Evolutionary conservation across 2,888 invertebrate genomes (phyloP), one percentile per base, ranked within the genome.

Genomic region (Pachymerium ferrugineum): DNA sequence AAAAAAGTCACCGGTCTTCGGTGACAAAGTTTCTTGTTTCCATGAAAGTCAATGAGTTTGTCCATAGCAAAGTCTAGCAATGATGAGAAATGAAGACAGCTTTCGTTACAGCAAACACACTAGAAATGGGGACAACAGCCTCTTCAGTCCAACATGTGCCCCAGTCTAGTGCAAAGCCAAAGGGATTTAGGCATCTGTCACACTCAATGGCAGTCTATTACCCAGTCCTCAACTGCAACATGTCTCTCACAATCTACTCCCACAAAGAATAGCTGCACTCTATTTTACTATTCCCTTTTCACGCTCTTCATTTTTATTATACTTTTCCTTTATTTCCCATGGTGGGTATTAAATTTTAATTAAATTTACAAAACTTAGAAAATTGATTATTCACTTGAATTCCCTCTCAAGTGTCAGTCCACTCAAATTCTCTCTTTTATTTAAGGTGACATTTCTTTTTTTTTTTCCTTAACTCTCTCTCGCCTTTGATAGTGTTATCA

Each of bases 111-210:
- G 14, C 54, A 54, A 54, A 54, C 54, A 54, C 22, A 54, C 54
- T 54, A 54, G 54, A 54, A 54, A 54, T 54, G 54, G 54, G 25
- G 54, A 54, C 54, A 54, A 54, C 54, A 25, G 54, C 54, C 38
- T 54, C 54, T 54, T 54, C 54, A 54, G 54, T 54, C 54, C 54
- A 54, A 54, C 54, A 54, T 54, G 54, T 54, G 54, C 54, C 54
- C 54, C 54, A 54, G 54, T 54, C 54, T 54, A 25, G 54, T 54
- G 54, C 54, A 54, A 54, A 54, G 54, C 54, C 54, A 54, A 54
- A 38, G 22, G 54, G 54, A 54, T 54, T 54, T 54, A 22, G 54
- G 54, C 54, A 54, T 54, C 54, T 54, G 54, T 54, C 54, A 54
- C 54, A 54, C 12, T 54, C 54, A 54, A 54, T 54, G 25, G 25